These are phyloP conservation scores for Lepus oiostolus DNA, from an alignment of 2,797 vertebrate genomes.

Conservation along the genomic window DNA sequence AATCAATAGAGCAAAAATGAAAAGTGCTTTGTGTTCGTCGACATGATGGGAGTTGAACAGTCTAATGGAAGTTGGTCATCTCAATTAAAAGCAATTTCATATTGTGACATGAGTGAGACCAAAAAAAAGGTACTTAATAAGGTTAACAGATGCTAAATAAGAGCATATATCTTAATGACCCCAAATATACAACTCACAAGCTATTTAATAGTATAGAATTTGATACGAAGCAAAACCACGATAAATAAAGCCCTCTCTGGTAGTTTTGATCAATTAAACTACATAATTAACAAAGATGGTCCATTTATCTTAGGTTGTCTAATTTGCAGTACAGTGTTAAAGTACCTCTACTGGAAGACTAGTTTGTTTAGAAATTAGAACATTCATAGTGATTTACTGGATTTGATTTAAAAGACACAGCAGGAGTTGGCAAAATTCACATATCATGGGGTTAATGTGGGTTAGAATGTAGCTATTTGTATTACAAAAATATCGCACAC, in stretches of 20 bases:
- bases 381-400: conserved; percentile 88
- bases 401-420: conserved; percentile 89
- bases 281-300: conserved; percentile 87
- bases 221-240: conserved; percentile 75
- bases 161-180: conserved; percentile 71
- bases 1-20: conserved; percentile 75
- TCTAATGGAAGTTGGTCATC: conserved; percentile 76
- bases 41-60: conserved; percentile 42
- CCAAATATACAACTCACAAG: conserved; percentile 26
- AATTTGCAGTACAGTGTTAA: conserved; percentile 80
- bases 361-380: conserved; percentile 88
- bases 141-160: conserved; percentile 71
- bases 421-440: conserved; percentile 90
- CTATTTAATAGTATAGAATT: conserved; percentile 75
- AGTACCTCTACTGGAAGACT: conserved; percentile 83
- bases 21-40: conserved; percentile 53
- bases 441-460: conserved; percentile 90
- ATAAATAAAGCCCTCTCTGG: conserved; percentile 83
- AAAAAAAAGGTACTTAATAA: conserved; percentile 67
- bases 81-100: conserved; percentile 79
- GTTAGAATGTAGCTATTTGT: conserved; percentile 91
- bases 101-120: conserved; percentile 65
- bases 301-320: conserved; percentile 85
- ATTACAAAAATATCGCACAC: conserved; percentile 90
- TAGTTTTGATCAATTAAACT: conserved; percentile 86